phyloP scores from a whole-genome alignment of 2,113 vertebrate species.

The Cyanoramphus novaezelandiae region DNA sequence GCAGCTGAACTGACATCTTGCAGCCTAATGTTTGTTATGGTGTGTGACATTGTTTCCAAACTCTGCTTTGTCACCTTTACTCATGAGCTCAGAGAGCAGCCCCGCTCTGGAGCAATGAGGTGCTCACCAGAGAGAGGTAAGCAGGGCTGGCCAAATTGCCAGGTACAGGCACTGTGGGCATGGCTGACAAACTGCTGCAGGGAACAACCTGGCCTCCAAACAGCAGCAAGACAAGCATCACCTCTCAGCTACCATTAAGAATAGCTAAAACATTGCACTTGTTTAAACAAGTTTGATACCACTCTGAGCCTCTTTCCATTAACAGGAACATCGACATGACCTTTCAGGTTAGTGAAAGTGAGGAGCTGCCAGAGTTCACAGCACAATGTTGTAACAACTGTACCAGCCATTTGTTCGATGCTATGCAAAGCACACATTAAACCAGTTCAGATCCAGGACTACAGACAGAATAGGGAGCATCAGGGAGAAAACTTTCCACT shows the following conservation, averaged over 20 bases:
- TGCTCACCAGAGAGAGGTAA: accelerated
- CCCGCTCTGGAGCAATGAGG: accelerated
- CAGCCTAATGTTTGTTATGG: not conserved
- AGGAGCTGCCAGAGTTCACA: not conserved
- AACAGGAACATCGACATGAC: not conserved
- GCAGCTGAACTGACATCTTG: not conserved
- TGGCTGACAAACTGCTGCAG: not conserved
- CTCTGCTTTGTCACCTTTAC: not conserved
- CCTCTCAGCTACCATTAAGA: not conserved
- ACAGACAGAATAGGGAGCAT: not conserved
- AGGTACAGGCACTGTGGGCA: not conserved
- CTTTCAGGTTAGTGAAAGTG: not conserved
- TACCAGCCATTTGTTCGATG: not conserved
- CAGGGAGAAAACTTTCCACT: not conserved
- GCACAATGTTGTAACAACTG: not conserved
- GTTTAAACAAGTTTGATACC: not conserved
- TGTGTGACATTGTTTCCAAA: accelerated
- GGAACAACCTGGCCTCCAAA: not conserved
- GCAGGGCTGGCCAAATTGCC: not conserved
- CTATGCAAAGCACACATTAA: not conserved
- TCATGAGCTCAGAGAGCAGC: accelerated
- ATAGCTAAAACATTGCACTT: not conserved
- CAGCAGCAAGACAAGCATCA: not conserved
- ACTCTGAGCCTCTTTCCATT: not conserved
- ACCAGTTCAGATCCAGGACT: not conserved